Percentiles rank a stretch among this genome's conserved stretches.
Conservation (phyloP, 2,113 vertebrate genomes). For the crab-eating macaque (Macaca fascicularis) region DNA sequence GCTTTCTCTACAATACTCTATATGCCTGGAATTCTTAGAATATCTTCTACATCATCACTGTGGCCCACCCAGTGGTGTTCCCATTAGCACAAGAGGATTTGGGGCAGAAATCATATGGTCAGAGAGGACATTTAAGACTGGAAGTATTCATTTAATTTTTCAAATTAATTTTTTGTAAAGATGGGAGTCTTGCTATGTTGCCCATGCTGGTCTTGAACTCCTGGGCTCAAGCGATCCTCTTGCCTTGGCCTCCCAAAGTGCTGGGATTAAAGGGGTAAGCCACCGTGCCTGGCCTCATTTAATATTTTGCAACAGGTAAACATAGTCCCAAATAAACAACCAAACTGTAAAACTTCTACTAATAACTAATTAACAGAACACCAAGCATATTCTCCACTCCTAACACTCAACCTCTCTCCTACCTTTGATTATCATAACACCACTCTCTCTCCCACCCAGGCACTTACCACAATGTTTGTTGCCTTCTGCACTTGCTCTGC, state of each 20-base stretch:
- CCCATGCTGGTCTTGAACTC: no score
- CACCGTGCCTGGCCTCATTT: not conserved
- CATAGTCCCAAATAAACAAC: not conserved
- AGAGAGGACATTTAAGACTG: not conserved
- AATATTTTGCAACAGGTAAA: slow-evolving; percentile 29
- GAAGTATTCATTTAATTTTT: slow-evolving; percentile 35
- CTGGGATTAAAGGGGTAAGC: no score
- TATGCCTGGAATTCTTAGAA: slow-evolving; percentile 35
- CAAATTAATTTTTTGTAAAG: not conserved
- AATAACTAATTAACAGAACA: slow-evolving; percentile 9
- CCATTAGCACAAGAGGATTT: slow-evolving; percentile 41
- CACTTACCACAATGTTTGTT: not conserved
- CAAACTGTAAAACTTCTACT: not conserved
- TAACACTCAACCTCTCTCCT: not conserved
- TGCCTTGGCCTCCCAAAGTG: no score
- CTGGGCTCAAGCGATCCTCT: no score
- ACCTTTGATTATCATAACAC: not conserved
- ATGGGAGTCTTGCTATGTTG: no score
- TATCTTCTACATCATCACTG: not conserved
- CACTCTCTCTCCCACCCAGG: not conserved
- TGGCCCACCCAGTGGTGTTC: not conserved
- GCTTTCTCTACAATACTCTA: slow-evolving; percentile 21
- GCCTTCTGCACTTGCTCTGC: not conserved
- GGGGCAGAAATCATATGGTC: not conserved
- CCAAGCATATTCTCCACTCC: not conserved